Evolutionary conservation across 1,140 invertebrate genomes (phyloP).

Genomic region (Drosophila parvula): DNA sequence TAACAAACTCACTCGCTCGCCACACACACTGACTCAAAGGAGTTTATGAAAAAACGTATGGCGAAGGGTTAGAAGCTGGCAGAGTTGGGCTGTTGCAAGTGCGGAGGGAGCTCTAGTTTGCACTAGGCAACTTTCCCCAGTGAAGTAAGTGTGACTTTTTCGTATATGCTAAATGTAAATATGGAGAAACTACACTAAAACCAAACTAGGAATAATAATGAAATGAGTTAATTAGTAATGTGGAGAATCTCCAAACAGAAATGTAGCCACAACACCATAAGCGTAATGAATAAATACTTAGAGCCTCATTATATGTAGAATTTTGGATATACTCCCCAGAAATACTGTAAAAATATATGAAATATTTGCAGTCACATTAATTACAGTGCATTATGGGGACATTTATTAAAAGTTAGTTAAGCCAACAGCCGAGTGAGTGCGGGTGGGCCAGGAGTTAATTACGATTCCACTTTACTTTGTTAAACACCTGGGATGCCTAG

Average conservation of each 20-base stretch:
- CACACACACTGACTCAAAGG: slow-evolving; percentile 45
- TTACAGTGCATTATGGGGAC: slow-evolving; percentile 20
- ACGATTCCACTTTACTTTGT: slow-evolving; percentile 58
- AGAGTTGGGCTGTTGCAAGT: slow-evolving; percentile 10
- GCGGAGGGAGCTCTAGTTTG: slow-evolving; percentile 3
- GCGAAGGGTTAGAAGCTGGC: neutral
- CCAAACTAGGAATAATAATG: neutral
- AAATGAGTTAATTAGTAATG: neutral
- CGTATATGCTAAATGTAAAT: slow-evolving; percentile 65
- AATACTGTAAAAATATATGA: too few species aligned
- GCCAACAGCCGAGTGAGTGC: neutral
- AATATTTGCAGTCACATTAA: neutral
- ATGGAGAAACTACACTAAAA: slow-evolving; percentile 14
- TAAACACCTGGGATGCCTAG: slow-evolving; percentile 45
- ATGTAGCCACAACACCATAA: too few species aligned
- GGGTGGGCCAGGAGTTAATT: slow-evolving; percentile 61
- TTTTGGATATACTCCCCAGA: too few species aligned
- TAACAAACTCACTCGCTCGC: slow-evolving; percentile 68
- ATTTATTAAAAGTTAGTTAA: slow-evolving; percentile 44
- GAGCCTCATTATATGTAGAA: too few species aligned
- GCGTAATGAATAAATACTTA: too few species aligned
- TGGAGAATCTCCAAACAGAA: neutral
- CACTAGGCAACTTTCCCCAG: slow-evolving; percentile 14
- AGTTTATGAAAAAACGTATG: slow-evolving; percentile 23
- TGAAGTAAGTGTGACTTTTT: slow-evolving; percentile 47